Conservation (phyloP, 2,888 invertebrate genomes). For the Drosophila nigricruria region DNA sequence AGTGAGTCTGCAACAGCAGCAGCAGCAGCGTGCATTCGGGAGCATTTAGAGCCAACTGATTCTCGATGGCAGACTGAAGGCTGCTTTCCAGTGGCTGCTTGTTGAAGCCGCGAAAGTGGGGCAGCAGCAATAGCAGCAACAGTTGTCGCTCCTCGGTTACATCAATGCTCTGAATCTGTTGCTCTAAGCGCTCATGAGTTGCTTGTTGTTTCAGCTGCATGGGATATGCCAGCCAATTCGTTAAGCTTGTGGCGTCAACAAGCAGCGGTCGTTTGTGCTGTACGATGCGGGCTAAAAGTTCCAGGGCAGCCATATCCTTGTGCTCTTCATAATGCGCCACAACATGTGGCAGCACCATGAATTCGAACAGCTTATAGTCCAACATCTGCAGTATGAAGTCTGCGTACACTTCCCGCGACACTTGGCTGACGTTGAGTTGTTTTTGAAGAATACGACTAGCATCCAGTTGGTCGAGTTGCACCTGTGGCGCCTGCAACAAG, state of each 20-base stretch:
- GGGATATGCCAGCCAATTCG: constrained; percentile 89
- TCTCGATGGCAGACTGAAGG: constrained; percentile 31
- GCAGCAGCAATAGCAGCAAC: constrained; percentile 72
- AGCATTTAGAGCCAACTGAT: background rate
- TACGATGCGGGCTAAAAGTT: constrained; percentile 89
- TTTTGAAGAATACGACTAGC: constrained; percentile 89
- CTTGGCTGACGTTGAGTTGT: constrained; percentile 86
- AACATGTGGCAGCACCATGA: constrained; percentile 89
- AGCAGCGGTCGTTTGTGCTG: constrained; percentile 89
- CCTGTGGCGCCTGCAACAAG: constrained; percentile 87
- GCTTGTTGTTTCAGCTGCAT: constrained; percentile 86
- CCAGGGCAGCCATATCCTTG: constrained; percentile 87
- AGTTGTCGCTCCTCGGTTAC: constrained; percentile 84
- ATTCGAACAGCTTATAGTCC: constrained; percentile 90
- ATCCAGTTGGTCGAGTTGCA: constrained; percentile 90
- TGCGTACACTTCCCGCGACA: constrained; percentile 87
- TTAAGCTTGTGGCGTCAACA: constrained; percentile 87
- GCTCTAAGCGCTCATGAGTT: constrained; percentile 63
- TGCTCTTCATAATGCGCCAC: constrained; percentile 87
- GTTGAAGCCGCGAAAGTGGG: constrained; percentile 78
- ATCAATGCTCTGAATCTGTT: constrained; percentile 50
- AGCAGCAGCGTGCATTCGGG: constrained; percentile 39
- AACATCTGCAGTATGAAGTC: constrained; percentile 89
- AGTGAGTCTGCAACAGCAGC: constrained; percentile 59
- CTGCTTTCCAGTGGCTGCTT: constrained; percentile 43